Percentiles rank a stretch among this genome's conserved stretches.
Conservation (phyloP, 2,113 vertebrate species). For the Marmota monax region DNA sequence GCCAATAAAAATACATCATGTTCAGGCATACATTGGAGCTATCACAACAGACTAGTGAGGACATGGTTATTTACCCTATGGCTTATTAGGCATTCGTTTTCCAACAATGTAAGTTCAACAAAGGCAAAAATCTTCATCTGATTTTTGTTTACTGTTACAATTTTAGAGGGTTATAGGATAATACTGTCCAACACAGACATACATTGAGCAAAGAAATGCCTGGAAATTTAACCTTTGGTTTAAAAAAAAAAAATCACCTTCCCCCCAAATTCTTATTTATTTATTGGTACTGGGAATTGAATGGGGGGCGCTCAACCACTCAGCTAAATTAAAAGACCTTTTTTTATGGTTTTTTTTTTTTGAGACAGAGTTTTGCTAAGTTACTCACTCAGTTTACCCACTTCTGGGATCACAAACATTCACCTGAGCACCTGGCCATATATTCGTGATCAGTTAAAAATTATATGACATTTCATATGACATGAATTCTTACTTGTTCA, state of each 20-base stretch:
- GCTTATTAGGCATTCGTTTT: background rate
- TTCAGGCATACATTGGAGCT: background rate
- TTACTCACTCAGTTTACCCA: too few relatives aligned
- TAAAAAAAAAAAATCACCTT: background rate
- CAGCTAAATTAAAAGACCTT: too few relatives aligned
- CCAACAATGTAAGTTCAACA: background rate
- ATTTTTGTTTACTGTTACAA: background rate
- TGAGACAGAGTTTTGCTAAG: too few relatives aligned
- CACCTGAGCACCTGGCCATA: background rate
- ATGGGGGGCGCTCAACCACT: fast-evolving
- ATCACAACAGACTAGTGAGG: background rate
- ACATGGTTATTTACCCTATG: background rate
- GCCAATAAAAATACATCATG: background rate
- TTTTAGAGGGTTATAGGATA: background rate
- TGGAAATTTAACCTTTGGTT: background rate
- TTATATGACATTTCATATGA: background rate
- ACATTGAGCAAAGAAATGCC: background rate
- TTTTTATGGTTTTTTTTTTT: too few relatives aligned
- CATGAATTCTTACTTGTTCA: background rate
- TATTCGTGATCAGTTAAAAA: background rate
- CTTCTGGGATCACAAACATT: too few relatives aligned
- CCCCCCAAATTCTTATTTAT: background rate
- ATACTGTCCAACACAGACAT: background rate
- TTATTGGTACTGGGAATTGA: too few relatives aligned
- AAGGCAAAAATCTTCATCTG: background rate